Base-by-base conservation (phyloP, 1,140 invertebrate species). In the Drosophila baimaii region DNA sequence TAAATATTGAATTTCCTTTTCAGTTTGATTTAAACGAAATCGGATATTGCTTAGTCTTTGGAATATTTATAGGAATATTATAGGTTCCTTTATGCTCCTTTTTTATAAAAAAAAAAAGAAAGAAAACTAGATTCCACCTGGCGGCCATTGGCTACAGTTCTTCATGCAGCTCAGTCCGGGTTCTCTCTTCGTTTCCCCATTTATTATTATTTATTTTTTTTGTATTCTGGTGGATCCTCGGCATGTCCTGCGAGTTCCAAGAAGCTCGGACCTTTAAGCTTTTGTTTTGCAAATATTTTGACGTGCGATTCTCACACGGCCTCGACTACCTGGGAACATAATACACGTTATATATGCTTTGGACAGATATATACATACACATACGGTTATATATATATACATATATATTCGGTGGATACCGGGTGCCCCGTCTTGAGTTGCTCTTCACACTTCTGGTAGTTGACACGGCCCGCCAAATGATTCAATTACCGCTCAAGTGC, bases 281-380 rank as follows among this genome's bases (percentile, higher is more conserved):
- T 64, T 86, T 89, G 81, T 89, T 89, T 89, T 84, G 80, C 85
- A 89, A 89, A 89, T 89, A 89, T 89, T 89, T 89, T 89, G 84
- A 89, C 84, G 84, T 89, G 62, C 55, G 46, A 62, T 61, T 61
- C 58, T 61, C 58, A 61, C 58, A 61, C 6, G 8, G 19, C 44
- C 17, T 31, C 19, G 33, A 29, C 66, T 70, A 71, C 61, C 51
- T 71, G 61, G 27, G 43, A 29, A 47, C 31, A 37, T 17, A 47
- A 56, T 21, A 25, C 21, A 31, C 5, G n/a, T 44, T 46, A 46
- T 46, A 39, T 21, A 8, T 12, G 3, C 47, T n/a, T 3, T 2
- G 29, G 27, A 51, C n/a, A 51, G 25, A 19, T 13, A 46, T 21
- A n/a, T 15, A 5, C 25, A 12, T 55, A 55, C 15, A 1, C 19